Base-by-base conservation (phyloP, 2,113 vertebrate genomes). In the Centropus unirufus region DNA sequence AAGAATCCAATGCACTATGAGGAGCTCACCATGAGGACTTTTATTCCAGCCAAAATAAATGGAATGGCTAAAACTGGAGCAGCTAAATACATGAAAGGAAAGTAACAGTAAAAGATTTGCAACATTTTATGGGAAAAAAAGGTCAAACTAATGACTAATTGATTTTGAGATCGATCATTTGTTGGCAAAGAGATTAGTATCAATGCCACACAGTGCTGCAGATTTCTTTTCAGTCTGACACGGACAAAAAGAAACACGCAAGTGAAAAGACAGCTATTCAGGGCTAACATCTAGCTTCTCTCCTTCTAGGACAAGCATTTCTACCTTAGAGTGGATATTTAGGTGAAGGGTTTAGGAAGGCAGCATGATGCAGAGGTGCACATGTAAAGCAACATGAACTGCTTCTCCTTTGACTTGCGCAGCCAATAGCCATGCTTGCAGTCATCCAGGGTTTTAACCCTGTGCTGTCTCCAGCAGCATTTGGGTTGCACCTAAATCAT, bases 291-390 rank as follows among this genome's bases (percentile, higher is more conserved):
- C 39, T n/a, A 5, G 2, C 46, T 29, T 11, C 7, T 52, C 18
- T 22, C n/a, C 7, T 58, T 30, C 23, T 23, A 62, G 51, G 55
- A 69, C 18, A 87, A 74, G 46, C 27, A 29, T 12, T 42, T 12
- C 27, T 82, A 54, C 44, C 16, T 79, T 47, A 68, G 51, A 75
- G 83, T 34, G 20, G 8, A 27, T 69, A 27, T n/a, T 26, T 23
- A 70, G 42, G 27, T 67, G n/a, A 83, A 80, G n/a, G 44, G 69
- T 62, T 64, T 51, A 18, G 18, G 24, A 90, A 86, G 9, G 9
- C 18, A 69, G 18, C 0, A 1, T 16, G 6, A 5, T 12, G 11
- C 32, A 32, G 12, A 61, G 6, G 10, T 30, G 14, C 19, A 30
- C 3, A 14, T 10, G 8, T 36, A 84, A 75, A 70, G 22, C 11